These are phyloP conservation scores for Phoxinus phoxinus DNA, from an alignment of 2,113 vertebrate species.

Conservation along the genomic window DNA sequence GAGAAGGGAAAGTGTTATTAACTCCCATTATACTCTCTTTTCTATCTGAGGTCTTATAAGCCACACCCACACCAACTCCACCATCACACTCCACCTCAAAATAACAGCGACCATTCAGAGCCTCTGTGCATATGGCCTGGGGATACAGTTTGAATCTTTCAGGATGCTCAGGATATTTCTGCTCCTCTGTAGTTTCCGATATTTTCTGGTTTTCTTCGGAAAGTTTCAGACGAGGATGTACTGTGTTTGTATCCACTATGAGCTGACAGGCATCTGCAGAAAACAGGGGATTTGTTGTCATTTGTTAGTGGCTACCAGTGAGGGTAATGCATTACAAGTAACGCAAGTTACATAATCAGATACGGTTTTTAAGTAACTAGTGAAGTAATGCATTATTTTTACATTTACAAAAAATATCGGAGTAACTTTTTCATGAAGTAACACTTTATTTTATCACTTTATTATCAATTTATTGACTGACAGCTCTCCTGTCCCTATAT, in stretches of 20 bases:
- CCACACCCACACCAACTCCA: background rate
- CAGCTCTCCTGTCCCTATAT: too few species aligned
- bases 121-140: conserved; percentile 1
- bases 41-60: conserved; percentile 18
- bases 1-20: background rate
- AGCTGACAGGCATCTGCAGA: conserved; percentile 9
- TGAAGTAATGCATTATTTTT: too few species aligned
- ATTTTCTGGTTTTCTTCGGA: background rate
- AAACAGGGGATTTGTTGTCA: background rate
- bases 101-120: conserved; percentile 14
- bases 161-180: conserved; percentile 28
- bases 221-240: background rate
- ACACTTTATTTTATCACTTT: too few species aligned
- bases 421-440: too few species aligned
- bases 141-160: conserved; percentile 21
- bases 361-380: too few species aligned
- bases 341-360: too few species aligned
- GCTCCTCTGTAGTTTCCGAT: background rate
- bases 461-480: too few species aligned
- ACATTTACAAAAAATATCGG: too few species aligned
- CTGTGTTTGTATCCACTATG: conserved; percentile 25
- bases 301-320: background rate
- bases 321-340: too few species aligned
- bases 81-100: conserved; percentile 31
- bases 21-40: background rate